phyloP scores from a whole-genome alignment of 2,113 vertebrate genomes.

The Pungitius pungitius region DNA sequence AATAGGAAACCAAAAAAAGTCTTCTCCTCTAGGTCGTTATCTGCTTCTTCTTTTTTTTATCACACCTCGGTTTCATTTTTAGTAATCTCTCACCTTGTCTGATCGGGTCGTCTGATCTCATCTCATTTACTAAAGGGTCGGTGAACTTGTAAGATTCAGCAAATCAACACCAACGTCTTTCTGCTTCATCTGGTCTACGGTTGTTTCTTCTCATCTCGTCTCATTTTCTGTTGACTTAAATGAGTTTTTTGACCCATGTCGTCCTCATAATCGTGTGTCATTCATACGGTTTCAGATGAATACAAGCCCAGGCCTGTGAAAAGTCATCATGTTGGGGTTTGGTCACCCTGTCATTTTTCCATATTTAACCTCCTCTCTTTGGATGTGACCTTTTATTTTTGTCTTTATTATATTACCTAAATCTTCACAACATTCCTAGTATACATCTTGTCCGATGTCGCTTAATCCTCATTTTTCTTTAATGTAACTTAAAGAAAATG shows the following conservation, averaged over 20 bases:
- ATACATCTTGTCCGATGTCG: neutral
- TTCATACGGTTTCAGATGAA: neutral
- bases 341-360: constrained; percentile 3
- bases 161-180: neutral
- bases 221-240: neutral
- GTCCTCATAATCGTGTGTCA: neutral
- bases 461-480: neutral
- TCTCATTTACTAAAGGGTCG: constrained; percentile 1
- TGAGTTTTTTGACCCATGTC: neutral
- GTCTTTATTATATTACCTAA: neutral
- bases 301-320: neutral
- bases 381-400: neutral
- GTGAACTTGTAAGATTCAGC: constrained; percentile 4
- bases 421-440: neutral
- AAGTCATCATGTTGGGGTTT: neutral
- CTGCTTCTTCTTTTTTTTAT: constrained; percentile 27
- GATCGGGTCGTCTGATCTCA: neutral
- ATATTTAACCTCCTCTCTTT: neutral
- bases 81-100: constrained; percentile 17
- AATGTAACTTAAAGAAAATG: neutral
- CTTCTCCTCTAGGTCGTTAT: constrained; percentile 10
- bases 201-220: constrained; percentile 12
- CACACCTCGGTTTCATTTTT: constrained; percentile 26
- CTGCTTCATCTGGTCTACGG: constrained; percentile 5
- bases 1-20: constrained; percentile 38